These are phyloP conservation scores for Baronia brevicornis DNA, from an alignment of 2,888 invertebrate species.

Conservation along the genomic window DNA sequence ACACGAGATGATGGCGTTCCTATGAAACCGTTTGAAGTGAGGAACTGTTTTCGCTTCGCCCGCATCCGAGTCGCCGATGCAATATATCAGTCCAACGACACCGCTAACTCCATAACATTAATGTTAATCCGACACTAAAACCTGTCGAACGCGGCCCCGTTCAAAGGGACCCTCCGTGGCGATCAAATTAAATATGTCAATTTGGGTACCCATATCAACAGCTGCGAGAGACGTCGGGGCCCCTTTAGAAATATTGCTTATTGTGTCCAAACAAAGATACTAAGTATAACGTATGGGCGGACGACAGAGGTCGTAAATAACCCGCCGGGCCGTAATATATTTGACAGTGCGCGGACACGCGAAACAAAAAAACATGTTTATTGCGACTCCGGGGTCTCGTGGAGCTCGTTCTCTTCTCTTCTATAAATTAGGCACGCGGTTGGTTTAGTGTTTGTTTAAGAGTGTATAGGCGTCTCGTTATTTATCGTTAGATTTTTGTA, in stretches of 20 bases:
- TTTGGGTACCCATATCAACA: constrained; percentile 75
- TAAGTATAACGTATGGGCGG: constrained; percentile 76
- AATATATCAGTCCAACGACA: constrained; percentile 48
- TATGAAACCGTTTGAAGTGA: constrained; percentile 58
- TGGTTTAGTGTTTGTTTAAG: constrained; percentile 57
- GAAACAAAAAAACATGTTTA: constrained; percentile 76
- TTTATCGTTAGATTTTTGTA: constrained; percentile 18
- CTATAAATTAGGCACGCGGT: constrained; percentile 54
- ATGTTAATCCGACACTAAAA: constrained; percentile 73
- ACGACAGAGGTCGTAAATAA: constrained; percentile 73
- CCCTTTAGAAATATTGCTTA: constrained; percentile 76
- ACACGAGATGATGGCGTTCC: constrained; percentile 32
- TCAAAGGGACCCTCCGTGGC: constrained; percentile 59
- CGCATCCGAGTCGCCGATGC: constrained; percentile 14
- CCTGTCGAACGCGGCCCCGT: constrained; percentile 67
- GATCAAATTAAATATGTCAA: constrained; percentile 77
- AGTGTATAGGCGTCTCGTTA: constrained; percentile 23
- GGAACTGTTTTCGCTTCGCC: constrained; percentile 23
- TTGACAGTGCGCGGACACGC: constrained; percentile 75
- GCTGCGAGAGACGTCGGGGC: constrained; percentile 69
- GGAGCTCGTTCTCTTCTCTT: constrained; percentile 36
- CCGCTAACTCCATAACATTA: constrained; percentile 58
- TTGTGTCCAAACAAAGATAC: constrained; percentile 77
- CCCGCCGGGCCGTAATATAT: constrained; percentile 74
- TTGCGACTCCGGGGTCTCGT: constrained; percentile 53